Base-by-base conservation (phyloP, 2,888 invertebrate species). In the Lepetodrilus schrolli region DNA sequence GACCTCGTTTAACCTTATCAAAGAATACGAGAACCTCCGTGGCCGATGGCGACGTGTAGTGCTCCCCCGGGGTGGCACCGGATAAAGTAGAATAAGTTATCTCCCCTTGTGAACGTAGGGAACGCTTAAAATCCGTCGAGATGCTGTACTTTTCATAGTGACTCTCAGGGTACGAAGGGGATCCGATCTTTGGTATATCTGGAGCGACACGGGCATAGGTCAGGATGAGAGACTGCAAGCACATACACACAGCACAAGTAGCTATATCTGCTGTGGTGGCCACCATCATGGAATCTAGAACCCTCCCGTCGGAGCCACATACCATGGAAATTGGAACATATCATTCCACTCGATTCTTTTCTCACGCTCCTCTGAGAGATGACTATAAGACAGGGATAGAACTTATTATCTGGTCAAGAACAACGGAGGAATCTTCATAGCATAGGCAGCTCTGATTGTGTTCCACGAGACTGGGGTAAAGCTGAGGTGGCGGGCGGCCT, bases 101-200 rank as follows among this genome's bases (percentile, higher is more conserved):
- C 68, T 68, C 68, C 47, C 68, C 43, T n/a, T 68, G 68, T 7
- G 68, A 68, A n/a, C 68, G 38, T 47, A 47, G 23, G 23, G 68
- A 68, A 43, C 68, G 68, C 43, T 68, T 68, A 34, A 43, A 68
- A 38, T 38, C 26, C 17, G 21, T 23, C 30, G 43, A 23, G n/a
- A 38, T 26, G 21, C 23, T 13, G 68, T 43, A 68, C 4, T 47
- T 47, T 21, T 23, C 38, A 47, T 68, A 38, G 68, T 68, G 17
- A n/a, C n/a, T 26, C 26, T 50, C 20, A 20, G n/a, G 43, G 30
- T 47, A 30, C 21, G 43, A 43, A 10, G 43, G n/a, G 21, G 43
- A 38, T 43, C 47, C 30, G 47, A 34, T 17, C 23, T 47, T n/a
- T 26, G 68, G 68, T 30, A 58, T 23, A 47, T 43, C 21, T 21